Evolutionary conservation across 1,140 invertebrate species (phyloP).

Genomic region (Zeugodacus cucurbitae): DNA sequence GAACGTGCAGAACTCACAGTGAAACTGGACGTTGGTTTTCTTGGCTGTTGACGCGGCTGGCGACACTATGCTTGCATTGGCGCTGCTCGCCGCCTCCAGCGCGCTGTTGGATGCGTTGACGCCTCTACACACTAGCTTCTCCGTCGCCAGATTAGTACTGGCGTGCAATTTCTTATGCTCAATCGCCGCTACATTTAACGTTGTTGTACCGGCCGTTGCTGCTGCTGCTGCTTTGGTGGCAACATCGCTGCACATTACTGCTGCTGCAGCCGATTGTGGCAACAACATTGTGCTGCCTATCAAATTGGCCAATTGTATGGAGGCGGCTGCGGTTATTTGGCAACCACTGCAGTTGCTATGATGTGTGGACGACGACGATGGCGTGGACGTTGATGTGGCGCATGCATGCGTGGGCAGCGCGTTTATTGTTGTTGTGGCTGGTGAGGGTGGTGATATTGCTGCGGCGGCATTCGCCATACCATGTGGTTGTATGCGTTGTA

Average conservation of each 20-base stretch:
- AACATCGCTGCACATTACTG: background rate
- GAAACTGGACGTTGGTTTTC: constrained; percentile 50
- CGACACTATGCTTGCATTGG: background rate
- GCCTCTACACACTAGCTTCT: background rate
- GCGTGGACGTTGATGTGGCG: background rate
- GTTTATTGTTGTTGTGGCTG: constrained; percentile 18
- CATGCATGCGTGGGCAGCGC: background rate
- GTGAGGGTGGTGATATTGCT: background rate
- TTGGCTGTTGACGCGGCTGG: background rate
- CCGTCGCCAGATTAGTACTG: background rate
- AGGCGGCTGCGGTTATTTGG: constrained; percentile 60
- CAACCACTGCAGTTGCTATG: constrained; percentile 58
- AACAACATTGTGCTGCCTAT: constrained; percentile 53
- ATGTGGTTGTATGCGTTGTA: background rate
- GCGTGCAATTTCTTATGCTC: background rate
- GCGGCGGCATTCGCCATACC: background rate
- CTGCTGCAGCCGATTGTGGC: constrained; percentile 43
- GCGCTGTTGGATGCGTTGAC: background rate
- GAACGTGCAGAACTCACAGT: constrained; percentile 63
- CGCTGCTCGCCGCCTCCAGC: background rate
- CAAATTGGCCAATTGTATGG: constrained; percentile 60
- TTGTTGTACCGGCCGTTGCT: too few species aligned
- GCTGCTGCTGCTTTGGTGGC: background rate
- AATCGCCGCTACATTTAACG: background rate
- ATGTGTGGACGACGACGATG: constrained; percentile 43